Percentiles rank a stretch among this genome's conserved stretches.
phyloP scores from a whole-genome alignment of 2,113 vertebrate species.

The Xyliphius kryptos region DNA sequence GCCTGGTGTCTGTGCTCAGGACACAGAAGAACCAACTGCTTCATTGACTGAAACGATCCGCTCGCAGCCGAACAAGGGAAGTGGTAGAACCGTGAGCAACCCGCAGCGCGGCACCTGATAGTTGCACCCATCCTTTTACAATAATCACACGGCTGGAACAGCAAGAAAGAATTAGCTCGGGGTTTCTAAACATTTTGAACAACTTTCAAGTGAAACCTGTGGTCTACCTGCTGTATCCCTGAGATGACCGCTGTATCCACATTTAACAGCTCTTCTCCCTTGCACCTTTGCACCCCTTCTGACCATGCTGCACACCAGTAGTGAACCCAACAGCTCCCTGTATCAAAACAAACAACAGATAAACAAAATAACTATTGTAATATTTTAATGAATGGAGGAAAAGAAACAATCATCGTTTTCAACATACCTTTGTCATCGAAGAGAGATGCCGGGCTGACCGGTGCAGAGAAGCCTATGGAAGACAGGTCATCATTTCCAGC shows the following conservation, averaged over 20 bases:
- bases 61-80: conserved; percentile 89
- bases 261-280: conserved; percentile 67
- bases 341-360: background rate
- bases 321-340: conserved; percentile 92
- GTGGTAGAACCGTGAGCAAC: conserved; percentile 88
- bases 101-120: conserved; percentile 81
- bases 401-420: no score
- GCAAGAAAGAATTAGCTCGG: conserved; percentile 7
- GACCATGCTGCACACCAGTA: conserved; percentile 95
- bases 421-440: conserved; percentile 80
- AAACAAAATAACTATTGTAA: no score
- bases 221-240: conserved; percentile 93
- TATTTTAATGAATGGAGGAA: no score
- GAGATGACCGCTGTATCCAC: conserved; percentile 96
- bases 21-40: conserved; percentile 84
- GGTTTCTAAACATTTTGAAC: no score
- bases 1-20: conserved; percentile 83
- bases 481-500: conserved; percentile 69
- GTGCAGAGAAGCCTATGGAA: conserved; percentile 82
- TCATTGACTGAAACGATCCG: conserved; percentile 92
- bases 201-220: no score
- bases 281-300: conserved; percentile 64
- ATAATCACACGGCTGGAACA: conserved; percentile 82
- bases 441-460: conserved; percentile 68
- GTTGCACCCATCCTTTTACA: conserved; percentile 88